Evolutionary conservation across 2,888 invertebrate species (phyloP), one percentile per base, ranked within the genome.

Genomic region (Prionchulus punctatus): DNA sequence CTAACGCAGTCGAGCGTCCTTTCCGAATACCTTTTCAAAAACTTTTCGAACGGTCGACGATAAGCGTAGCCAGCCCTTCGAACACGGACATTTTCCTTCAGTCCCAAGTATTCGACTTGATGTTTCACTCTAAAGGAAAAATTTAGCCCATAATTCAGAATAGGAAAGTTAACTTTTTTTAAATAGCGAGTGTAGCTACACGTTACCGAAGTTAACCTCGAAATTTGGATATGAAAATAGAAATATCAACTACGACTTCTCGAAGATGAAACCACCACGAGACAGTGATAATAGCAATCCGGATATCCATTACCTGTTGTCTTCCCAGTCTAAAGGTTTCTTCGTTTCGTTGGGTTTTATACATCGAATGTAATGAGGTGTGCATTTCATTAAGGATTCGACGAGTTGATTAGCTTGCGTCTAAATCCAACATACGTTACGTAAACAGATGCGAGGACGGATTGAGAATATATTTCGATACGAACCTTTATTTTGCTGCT

Each of bases 341-440:
- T 82, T 82, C 25, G 80, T 81, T 67, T 82, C 81, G 67, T 82
- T 82, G 21, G 82, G 82, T 67, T 82, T 82, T 63, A 82, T 81
- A 67, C 82, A 82, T 53, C 82, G 74, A 59, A 82, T 80, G 67
- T 82, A 82, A 70, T 82, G 81, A 4, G 82, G 82, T 2, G 79
- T 79, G 66, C 81, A 81, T 64, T 77, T 76, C 79, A 79, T 81
- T 63, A 82, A 69, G 45, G 80, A 80, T 2, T 77, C 78, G 7
- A 82, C 81, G 55, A 82, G 72, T 58, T 77, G 75, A 70, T 81
- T 81, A 21, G 82, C 81, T 69, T 82, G 81, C 45, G 74, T 78
- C 74, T 76, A 63, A 18, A 66, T 63, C 21, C 30, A 52, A 23
- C 25, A n/a, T n/a, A n/a, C n/a, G n/a, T n/a, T n/a, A n/a, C n/a